Conservation (phyloP, 2,888 invertebrate genomes). For the Phrixothrix hirtus region DNA sequence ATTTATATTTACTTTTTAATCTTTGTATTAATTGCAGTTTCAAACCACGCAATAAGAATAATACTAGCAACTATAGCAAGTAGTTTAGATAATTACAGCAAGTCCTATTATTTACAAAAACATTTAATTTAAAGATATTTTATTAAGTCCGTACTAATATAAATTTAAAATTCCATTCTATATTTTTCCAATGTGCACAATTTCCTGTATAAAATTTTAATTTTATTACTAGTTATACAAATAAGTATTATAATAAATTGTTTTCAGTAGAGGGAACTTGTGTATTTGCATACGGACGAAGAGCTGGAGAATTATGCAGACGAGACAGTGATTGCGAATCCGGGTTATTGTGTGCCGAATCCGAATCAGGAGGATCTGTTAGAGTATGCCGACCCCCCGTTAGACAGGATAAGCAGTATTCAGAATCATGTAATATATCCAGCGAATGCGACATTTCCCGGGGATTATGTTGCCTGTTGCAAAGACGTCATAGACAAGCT, state of each 20-base stretch:
- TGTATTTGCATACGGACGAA: slow-evolving; percentile 71
- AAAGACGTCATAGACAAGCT: slow-evolving; percentile 82
- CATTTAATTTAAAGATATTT: too few species aligned
- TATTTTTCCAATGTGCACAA: too few species aligned
- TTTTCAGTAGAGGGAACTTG: slow-evolving; percentile 63
- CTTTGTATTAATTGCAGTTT: too few species aligned
- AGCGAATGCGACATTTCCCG: slow-evolving; percentile 84
- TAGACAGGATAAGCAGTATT: slow-evolving; percentile 79
- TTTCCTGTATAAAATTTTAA: too few species aligned
- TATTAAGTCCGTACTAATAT: too few species aligned
- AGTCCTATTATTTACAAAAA: too few species aligned
- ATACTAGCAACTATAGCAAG: too few species aligned
- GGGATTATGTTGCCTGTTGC: slow-evolving; percentile 85
- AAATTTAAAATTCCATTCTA: too few species aligned
- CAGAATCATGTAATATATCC: slow-evolving; percentile 80
- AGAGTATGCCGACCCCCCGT: slow-evolving; percentile 80
- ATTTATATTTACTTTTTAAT: too few species aligned
- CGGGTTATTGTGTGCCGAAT: slow-evolving; percentile 77
- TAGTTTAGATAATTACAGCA: too few species aligned
- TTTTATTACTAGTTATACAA: not conserved
- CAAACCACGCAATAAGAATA: too few species aligned
- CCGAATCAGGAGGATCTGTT: slow-evolving; percentile 63
- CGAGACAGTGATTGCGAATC: slow-evolving; percentile 84
- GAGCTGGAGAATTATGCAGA: slow-evolving; percentile 81
- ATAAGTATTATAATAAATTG: not conserved